Base-by-base conservation (phyloP, 2,888 invertebrate genomes). In the Toxonevra muliebris region DNA sequence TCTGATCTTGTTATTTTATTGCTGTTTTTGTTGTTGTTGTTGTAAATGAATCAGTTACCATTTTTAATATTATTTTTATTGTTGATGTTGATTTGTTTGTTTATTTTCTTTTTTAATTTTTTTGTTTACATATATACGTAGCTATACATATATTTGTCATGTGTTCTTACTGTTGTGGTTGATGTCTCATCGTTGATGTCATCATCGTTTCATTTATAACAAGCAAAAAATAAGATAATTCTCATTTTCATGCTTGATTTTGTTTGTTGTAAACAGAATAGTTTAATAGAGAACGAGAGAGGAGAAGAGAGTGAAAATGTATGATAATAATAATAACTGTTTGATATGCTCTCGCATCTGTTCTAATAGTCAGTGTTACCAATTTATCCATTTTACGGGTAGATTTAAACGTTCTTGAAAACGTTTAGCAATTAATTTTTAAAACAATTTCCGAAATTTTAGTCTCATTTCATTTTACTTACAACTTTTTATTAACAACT, bases 121-220 rank as follows among this genome's bases (percentile, higher is more conserved):
- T 30, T 30, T 30, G 30, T 30, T 30, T 30, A 30, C 30, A 4
- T 30, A 4, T 30, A 30, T 4, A 30, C 3, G 30, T 30, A 30
- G 30, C 7, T 7, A 30, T 57, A 17, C 45, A 64, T 19, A 20
- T 19, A 61, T 55, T 15, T 54, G 2, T 17, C 19, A 8, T 17
- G 11, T 20, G 20, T 30, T 55, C 40, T 30, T 55, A 15, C 20
- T 40, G 48, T 20, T 53, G 64, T n/a, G n/a, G 65, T 48, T 58
- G 45, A 50, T 57, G 64, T 57, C 64, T 64, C 64, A 58, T 57
- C 50, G 65, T 50, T 65, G 65, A 65, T 65, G 65, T 59, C 65
- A 65, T 65, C 65, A 52, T 30, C 43, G 19, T n/a, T n/a, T 19
- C 59, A 52, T 50, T 43, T 57, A 63, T 64, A 50, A 57, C 40